Conservation (phyloP, 2,113 vertebrate species). For the Leptodactylus fuscus region DNA sequence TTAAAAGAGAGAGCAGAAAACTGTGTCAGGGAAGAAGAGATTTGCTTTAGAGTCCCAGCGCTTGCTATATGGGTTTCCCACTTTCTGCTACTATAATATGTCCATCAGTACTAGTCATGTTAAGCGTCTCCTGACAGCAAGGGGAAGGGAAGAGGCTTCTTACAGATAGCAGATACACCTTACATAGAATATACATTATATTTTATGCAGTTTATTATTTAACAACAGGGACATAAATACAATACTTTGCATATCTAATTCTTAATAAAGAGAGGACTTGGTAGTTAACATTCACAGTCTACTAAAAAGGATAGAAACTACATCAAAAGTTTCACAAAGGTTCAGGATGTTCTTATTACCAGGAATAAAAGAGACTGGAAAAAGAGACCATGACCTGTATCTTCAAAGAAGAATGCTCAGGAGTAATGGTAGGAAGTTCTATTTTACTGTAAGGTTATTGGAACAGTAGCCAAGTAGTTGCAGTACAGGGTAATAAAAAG, state of each 20-base stretch:
- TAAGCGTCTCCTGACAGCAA: background rate
- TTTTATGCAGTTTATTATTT: background rate
- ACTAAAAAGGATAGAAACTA: background rate
- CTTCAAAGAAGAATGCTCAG: constrained; percentile 2
- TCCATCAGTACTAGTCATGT: no score
- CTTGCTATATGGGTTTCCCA: no score
- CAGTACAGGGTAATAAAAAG: background rate
- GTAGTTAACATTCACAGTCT: background rate
- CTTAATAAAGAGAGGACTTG: background rate
- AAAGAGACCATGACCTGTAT: constrained; percentile 13
- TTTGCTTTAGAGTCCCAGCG: background rate
- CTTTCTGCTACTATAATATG: no score
- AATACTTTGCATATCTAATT: background rate
- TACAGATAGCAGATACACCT: no score
- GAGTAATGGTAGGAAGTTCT: background rate
- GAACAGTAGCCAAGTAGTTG: background rate
- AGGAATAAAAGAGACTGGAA: background rate
- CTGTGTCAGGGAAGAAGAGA: no score
- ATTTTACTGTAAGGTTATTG: background rate
- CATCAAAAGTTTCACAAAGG: background rate
- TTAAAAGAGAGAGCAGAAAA: no score
- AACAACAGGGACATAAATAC: background rate
- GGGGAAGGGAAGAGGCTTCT: background rate
- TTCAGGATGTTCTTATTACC: background rate
- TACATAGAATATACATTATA: no score